A percentile compares a stretch with the other conserved stretches of the same genome.
These are phyloP conservation scores for Axis porcinus DNA, from an alignment of 2,113 vertebrate genomes.

Conservation along the genomic window DNA sequence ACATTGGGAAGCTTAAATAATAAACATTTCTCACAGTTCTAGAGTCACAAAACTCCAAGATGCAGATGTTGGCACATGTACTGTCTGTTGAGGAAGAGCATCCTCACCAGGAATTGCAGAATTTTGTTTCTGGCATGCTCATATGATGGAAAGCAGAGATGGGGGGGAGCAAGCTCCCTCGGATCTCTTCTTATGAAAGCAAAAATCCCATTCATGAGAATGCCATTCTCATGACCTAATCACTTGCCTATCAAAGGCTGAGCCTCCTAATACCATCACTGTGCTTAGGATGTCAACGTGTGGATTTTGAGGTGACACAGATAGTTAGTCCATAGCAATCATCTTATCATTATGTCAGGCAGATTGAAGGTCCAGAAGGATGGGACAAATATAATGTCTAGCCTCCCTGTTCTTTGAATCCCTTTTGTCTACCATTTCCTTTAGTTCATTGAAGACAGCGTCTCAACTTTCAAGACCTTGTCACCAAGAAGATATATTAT, in stretches of 20 bases:
- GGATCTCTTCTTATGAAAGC: neutral
- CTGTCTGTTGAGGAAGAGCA: neutral
- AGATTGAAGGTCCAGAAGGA: neutral
- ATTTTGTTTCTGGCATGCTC: neutral
- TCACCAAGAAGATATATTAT: neutral
- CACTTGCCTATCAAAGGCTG: neutral
- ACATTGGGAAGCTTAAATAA: neutral
- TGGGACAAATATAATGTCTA: neutral
- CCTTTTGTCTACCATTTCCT: neutral
- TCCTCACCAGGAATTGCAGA: neutral
- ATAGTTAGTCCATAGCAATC: neutral
- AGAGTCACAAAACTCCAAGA: neutral
- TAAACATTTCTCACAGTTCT: neutral
- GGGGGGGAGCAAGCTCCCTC: neutral
- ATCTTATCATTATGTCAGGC: neutral
- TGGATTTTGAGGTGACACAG: neutral
- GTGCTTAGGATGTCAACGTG: neutral
- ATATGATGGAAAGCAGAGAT: neutral
- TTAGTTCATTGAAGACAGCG: neutral
- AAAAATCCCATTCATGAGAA: neutral
- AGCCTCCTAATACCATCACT: neutral
- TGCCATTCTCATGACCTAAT: neutral
- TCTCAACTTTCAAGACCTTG: neutral
- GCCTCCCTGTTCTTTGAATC: neutral
- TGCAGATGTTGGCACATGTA: neutral